Evolutionary conservation across 2,797 vertebrate species (phyloP).

Genomic region (Catamblyrhynchus diadema): DNA sequence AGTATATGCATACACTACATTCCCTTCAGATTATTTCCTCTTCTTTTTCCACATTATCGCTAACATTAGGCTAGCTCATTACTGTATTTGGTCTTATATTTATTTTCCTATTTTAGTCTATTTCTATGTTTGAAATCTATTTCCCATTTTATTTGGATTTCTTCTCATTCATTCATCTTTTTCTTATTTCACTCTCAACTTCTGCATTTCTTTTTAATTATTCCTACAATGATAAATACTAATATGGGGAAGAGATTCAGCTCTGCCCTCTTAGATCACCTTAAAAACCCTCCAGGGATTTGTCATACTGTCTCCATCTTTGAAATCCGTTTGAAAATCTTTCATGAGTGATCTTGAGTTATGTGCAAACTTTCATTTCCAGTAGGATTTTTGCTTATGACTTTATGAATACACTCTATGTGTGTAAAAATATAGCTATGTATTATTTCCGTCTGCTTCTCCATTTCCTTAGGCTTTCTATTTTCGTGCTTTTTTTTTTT

Average conservation of each 20-base stretch:
- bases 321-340: not conserved
- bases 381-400: not conserved
- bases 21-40: not conserved
- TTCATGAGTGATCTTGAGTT: not conserved
- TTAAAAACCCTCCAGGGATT: not conserved
- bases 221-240: not conserved
- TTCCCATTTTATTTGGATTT: not conserved
- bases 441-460: not conserved
- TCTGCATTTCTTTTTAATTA: not conserved
- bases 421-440: not conserved
- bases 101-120: not conserved
- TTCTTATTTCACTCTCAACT: not conserved
- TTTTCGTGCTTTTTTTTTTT: not conserved
- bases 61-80: not conserved
- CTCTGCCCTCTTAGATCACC: not conserved
- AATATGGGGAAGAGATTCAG: not conserved
- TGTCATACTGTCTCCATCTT: not conserved
- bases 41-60: not conserved
- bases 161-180: not conserved
- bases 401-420: not conserved
- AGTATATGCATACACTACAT: not conserved
- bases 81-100: not conserved
- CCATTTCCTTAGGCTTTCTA: not conserved
- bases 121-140: not conserved
- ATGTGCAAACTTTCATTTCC: not conserved